Evolutionary conservation across 2,113 vertebrate species (phyloP).

Genomic region (Amphiprion percula): DNA sequence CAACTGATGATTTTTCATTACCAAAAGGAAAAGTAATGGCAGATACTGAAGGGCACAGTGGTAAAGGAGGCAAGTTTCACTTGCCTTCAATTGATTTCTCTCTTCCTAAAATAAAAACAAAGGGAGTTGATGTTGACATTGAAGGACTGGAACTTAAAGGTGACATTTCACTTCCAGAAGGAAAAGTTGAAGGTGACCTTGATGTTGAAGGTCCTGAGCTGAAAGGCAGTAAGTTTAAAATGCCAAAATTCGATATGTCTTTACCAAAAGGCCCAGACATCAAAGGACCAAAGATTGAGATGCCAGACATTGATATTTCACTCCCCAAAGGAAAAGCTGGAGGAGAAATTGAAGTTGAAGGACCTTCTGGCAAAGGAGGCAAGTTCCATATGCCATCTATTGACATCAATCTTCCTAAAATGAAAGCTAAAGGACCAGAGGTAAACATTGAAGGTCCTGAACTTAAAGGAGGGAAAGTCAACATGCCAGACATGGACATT

Average conservation of each 20-base stretch:
- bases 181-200: constrained; percentile 49
- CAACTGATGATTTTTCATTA: constrained; percentile 64
- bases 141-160: constrained; percentile 35
- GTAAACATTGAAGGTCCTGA: no score
- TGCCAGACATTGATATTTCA: no score
- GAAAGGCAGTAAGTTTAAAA: constrained; percentile 26
- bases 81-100: constrained; percentile 59
- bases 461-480: constrained; percentile 33
- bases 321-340: no score
- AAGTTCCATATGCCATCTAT: no score
- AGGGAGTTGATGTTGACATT: constrained; percentile 30
- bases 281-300: no score
- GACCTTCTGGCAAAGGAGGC: no score
- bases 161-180: constrained; percentile 57
- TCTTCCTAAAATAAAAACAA: constrained; percentile 52
- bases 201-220: constrained; percentile 22
- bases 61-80: constrained; percentile 58
- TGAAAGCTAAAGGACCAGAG: no score
- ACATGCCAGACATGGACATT: constrained; percentile 55
- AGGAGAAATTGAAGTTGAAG: not conserved
- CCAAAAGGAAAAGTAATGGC: constrained; percentile 62
- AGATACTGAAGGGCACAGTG: constrained; percentile 19
- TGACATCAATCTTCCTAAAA: no score
- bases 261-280: no score
- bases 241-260: constrained; percentile 43